phyloP scores from a whole-genome alignment of 2,113 vertebrate species.

The Herpetotheres cachinnans region DNA sequence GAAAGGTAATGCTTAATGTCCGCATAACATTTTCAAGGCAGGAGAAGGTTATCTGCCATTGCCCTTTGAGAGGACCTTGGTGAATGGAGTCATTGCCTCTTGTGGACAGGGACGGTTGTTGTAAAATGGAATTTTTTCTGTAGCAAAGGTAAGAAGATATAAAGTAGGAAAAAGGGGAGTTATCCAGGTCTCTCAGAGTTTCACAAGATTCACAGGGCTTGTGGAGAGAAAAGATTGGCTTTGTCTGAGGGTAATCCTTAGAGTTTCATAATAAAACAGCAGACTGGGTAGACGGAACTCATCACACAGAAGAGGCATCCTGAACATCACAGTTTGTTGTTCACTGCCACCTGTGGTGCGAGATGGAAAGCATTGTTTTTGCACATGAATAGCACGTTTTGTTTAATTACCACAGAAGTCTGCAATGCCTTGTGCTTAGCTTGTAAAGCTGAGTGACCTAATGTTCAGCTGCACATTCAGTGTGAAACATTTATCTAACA shows the following conservation, averaged over 20 bases:
- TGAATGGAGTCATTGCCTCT: neutral
- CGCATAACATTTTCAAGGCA: neutral
- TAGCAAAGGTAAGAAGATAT: neutral
- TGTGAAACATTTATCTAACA: neutral
- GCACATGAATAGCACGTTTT: slow-evolving; percentile 42
- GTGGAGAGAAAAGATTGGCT: neutral
- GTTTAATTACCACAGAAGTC: slow-evolving; percentile 4
- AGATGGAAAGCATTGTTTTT: slow-evolving; percentile 21
- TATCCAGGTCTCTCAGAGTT: neutral
- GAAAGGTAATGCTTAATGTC: neutral
- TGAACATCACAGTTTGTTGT: neutral
- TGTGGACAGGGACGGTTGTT: neutral
- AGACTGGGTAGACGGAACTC: neutral
- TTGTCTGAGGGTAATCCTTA: neutral
- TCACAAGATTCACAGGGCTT: accelerated
- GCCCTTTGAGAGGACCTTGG: neutral
- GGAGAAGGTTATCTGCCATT: neutral
- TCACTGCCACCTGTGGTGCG: neutral
- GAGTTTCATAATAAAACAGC: neutral
- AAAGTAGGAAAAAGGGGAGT: neutral
- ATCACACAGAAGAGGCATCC: neutral
- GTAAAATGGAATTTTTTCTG: neutral
- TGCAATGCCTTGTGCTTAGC: neutral
- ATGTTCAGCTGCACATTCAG: slow-evolving; percentile 57
- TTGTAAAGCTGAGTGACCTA: slow-evolving; percentile 35